Percentiles rank a stretch among this genome's conserved stretches.
phyloP scores from a whole-genome alignment of 2,113 vertebrate genomes.

The Pelodiscus sinensis region DNA sequence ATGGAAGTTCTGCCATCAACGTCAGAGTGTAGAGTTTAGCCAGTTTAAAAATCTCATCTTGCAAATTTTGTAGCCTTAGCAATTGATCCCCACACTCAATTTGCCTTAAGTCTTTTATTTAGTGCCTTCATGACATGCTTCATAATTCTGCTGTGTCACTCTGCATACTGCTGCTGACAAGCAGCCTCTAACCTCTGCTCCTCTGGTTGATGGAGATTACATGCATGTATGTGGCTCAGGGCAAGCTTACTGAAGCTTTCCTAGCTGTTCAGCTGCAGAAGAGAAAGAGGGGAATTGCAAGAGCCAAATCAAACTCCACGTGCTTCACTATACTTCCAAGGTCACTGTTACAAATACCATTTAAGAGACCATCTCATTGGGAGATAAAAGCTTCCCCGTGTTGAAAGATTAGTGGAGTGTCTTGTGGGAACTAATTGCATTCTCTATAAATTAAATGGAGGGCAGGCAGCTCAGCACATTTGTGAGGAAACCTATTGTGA shows the following conservation, averaged over 20 bases:
- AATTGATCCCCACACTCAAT: background rate
- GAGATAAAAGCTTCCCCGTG: constrained; percentile 33
- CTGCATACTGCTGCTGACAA: background rate
- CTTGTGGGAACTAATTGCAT: constrained; percentile 1
- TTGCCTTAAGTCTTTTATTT: background rate
- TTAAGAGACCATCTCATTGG: constrained; percentile 9
- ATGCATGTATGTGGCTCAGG: background rate
- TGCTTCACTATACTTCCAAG: constrained; percentile 25
- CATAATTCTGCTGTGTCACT: background rate
- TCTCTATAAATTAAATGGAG: constrained; percentile 43
- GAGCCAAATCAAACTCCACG: constrained; percentile 5
- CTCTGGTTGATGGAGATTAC: fast-evolving
- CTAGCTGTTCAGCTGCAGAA: background rate
- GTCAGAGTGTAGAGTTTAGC: background rate
- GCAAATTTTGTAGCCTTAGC: background rate
- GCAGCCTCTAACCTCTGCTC: constrained; percentile 16
- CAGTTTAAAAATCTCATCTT: background rate
- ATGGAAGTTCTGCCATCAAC: background rate
- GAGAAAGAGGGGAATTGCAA: constrained; percentile 35
- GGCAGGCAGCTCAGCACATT: background rate
- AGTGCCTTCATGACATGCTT: background rate
- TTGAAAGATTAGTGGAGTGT: constrained; percentile 27
- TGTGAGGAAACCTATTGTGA: constrained; percentile 47
- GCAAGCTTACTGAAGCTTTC: background rate
- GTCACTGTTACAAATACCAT: background rate